Base-by-base conservation (phyloP, 2,888 invertebrate species). In the Elgonia sp. region DNA sequence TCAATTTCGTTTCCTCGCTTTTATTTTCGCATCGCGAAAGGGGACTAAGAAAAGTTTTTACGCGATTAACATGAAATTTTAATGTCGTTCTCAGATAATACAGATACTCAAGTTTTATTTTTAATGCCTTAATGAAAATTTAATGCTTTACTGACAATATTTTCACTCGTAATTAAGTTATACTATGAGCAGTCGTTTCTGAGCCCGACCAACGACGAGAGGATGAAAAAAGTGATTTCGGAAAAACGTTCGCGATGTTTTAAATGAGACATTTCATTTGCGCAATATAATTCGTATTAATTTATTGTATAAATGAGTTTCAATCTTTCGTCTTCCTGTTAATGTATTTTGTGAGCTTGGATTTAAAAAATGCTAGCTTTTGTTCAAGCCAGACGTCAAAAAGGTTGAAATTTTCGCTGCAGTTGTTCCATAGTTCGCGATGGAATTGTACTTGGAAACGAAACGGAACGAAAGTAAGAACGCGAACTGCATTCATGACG, bases 361-460 rank as follows among this genome's bases (percentile, higher is more conserved):
- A 40, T 42, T 46, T 14, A 42, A 67, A 67, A 67, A 46, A 20
- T 20, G 21, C 14, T 40, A 1, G 16, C 62, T 37, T 18, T 62
- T 62, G 63, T 53, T 53, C 53, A 7, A 29, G 12, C 14, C 46
- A n/a, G n/a, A 53, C 21, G 60, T 70, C 53, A 53, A 53, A 70
- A 70, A 8, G 70, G 10, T 70, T 70, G 70, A 70, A 70, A 70
- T 70, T 70, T 53, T 53, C 12, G 16, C 53, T 8, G n/a, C 29
- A 70, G 37, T 70, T 50, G 42, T 70, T 70, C 37, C 10, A 37
- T 16, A 20, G 10, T 46, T 46, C 16, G 40, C n/a, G 18, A 73
- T 20, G 57, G 57, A 57, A 73, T 73, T 73, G 57, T 40, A 40
- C 29, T 39, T n/a, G 7, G 12, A 40, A 73, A 70, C 20, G 53